Conservation (phyloP, 1,140 invertebrate genomes). For the Drosophila setifemur region DNA sequence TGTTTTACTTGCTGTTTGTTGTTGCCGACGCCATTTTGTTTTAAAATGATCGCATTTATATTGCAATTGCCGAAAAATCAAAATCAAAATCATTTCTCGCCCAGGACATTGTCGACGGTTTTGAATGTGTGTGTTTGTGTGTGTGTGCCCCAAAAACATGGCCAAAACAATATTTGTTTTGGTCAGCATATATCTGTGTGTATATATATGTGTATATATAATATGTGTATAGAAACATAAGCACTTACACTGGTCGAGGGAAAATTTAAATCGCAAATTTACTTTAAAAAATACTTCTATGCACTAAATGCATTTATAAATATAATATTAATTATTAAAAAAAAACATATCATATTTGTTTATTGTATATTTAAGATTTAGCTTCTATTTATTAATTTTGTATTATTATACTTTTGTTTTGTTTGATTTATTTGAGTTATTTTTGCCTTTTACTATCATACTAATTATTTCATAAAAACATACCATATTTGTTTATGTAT, state of each 20-base stretch:
- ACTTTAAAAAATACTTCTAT: background rate
- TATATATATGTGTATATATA: constrained; percentile 11
- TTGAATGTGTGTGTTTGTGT: background rate
- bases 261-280: background rate
- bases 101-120: constrained; percentile 28
- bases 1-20: constrained; percentile 7
- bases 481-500: too few species aligned
- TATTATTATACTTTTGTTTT: too few species aligned
- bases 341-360: too few species aligned
- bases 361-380: too few species aligned
- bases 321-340: too few species aligned
- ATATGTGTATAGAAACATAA: background rate
- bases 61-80: constrained; percentile 67
- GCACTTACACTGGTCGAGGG: background rate
- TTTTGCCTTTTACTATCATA: too few species aligned
- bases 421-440: too few species aligned
- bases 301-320: too few species aligned
- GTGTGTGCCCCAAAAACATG: constrained; percentile 39
- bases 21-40: constrained; percentile 63
- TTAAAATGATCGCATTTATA: constrained; percentile 78
- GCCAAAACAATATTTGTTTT: constrained; percentile 73
- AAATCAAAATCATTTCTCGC: constrained; percentile 69
- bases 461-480: too few species aligned
- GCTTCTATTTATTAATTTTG: too few species aligned
- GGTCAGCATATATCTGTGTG: constrained; percentile 19